Evolutionary conservation across 2,113 vertebrate genomes (phyloP).

Genomic region (Psittacula cyanocephala): DNA sequence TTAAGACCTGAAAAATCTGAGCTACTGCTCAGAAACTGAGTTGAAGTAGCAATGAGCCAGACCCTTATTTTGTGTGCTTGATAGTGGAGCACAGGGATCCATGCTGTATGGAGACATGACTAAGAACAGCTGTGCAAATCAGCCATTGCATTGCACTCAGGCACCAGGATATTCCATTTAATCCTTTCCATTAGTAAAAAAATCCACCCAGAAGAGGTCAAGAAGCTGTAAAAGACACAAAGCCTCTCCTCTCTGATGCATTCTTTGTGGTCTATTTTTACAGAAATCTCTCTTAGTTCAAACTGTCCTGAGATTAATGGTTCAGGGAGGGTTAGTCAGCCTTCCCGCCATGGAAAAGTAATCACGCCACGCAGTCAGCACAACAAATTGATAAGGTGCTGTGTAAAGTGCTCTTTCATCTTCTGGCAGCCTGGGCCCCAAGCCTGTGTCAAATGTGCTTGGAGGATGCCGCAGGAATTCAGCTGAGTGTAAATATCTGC

Average conservation of each 20-base stretch:
- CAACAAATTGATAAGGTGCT: slow-evolving; percentile 35
- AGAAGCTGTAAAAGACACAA: slow-evolving; percentile 32
- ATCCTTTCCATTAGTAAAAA: slow-evolving; percentile 26
- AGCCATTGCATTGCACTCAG: background rate
- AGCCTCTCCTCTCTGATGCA: background rate
- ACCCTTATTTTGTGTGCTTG: background rate
- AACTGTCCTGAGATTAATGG: slow-evolving; percentile 33
- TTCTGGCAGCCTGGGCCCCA: background rate
- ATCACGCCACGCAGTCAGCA: background rate
- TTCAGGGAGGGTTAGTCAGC: slow-evolving; percentile 10
- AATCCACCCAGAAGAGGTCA: slow-evolving; percentile 4
- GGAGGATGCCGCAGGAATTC: background rate
- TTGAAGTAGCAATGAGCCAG: background rate
- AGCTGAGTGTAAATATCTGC: background rate
- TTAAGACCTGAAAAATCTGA: background rate
- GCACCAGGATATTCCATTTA: background rate
- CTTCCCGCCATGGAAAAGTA: slow-evolving; percentile 5
- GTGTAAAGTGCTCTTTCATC: background rate
- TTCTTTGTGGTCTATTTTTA: slow-evolving; percentile 43
- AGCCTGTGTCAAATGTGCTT: background rate
- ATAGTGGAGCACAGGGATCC: background rate
- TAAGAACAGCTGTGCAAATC: background rate
- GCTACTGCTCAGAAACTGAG: background rate
- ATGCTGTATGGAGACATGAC: background rate
- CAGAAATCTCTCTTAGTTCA: slow-evolving; percentile 13